phyloP scores from a whole-genome alignment of 2,888 invertebrate genomes.

The Zygaena filipendulae region DNA sequence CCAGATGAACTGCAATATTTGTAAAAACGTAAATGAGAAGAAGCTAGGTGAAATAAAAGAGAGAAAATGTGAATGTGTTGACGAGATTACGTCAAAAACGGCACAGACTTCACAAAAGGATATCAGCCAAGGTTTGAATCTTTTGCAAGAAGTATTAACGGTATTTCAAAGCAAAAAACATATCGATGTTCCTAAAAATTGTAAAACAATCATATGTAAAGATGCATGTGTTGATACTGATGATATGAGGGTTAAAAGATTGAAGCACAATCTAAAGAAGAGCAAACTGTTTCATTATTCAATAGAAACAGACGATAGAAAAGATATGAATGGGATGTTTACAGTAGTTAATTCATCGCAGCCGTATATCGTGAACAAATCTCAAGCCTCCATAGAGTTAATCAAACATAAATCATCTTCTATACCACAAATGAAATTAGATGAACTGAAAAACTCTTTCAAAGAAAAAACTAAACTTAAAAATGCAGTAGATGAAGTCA shows the following conservation, averaged over 20 bases:
- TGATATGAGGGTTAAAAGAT: constrained; percentile 4
- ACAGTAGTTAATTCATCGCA: constrained; percentile 31
- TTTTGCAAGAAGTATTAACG: constrained; percentile 49
- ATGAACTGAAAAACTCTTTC: constrained; percentile 40
- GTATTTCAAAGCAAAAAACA: constrained; percentile 46
- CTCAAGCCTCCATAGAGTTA: constrained; percentile 25
- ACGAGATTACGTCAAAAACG: constrained; percentile 20
- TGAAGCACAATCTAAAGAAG: constrained; percentile 21
- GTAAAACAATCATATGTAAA: constrained; percentile 28
- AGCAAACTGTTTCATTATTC: constrained; percentile 36
- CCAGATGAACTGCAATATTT: constrained; percentile 17
- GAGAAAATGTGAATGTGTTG: constrained; percentile 7
- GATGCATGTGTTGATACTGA: constrained; percentile 36
- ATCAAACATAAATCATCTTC: constrained; percentile 48
- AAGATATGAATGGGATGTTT: constrained; percentile 25
- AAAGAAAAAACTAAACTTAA: constrained; percentile 42
- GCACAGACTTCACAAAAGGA: constrained; percentile 37
- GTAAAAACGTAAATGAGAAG: constrained; percentile 13
- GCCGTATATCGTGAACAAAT: constrained; percentile 23
- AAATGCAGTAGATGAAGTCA: constrained; percentile 50
- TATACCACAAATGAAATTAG: constrained; percentile 56
- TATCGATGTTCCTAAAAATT: constrained; percentile 14
- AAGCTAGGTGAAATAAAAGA: constrained; percentile 3
- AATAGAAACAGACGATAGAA: constrained; percentile 23
- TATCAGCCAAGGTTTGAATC: constrained; percentile 29